Evolutionary conservation across 1,140 invertebrate species (phyloP).

Genomic region (Popillia japonica): DNA sequence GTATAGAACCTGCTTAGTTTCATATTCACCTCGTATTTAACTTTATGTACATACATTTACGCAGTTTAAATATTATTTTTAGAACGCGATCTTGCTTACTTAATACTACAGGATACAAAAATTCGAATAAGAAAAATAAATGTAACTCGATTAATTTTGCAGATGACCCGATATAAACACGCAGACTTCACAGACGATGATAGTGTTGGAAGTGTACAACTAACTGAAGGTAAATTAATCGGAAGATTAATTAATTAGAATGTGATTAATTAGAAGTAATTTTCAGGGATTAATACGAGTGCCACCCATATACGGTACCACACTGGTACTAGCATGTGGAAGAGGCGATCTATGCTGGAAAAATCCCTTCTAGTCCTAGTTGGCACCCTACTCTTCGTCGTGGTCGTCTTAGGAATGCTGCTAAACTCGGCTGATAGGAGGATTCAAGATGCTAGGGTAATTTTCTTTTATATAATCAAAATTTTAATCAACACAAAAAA

Average conservation of each 20-base stretch:
- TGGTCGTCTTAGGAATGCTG: conserved; percentile 66
- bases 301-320: conserved; percentile 84
- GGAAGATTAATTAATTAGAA: too few relatives aligned
- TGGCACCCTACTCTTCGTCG: conserved; percentile 69
- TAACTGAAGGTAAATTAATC: conserved; percentile 67
- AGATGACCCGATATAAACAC: conserved; percentile 80
- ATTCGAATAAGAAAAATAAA: too few relatives aligned
- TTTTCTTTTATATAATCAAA: background rate
- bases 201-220: conserved; percentile 81
- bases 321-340: conserved; percentile 70
- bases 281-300: conserved; percentile 70
- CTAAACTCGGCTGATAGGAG: conserved; percentile 54
- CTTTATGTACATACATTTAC: too few relatives aligned
- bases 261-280: background rate
- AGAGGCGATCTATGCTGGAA: conserved; percentile 68
- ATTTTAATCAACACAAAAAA: too few relatives aligned
- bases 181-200: conserved; percentile 81
- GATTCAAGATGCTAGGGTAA: conserved; percentile 50
- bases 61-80: too few relatives aligned
- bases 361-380: conserved; percentile 67
- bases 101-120: too few relatives aligned
- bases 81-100: too few relatives aligned
- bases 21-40: too few relatives aligned
- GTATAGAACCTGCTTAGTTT: too few relatives aligned
- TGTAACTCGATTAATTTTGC: too few relatives aligned